A percentile compares a stretch with the other conserved stretches of the same genome.
Conservation (phyloP, 2,888 invertebrate species). For the Aphelenchoides bicaudatus region DNA sequence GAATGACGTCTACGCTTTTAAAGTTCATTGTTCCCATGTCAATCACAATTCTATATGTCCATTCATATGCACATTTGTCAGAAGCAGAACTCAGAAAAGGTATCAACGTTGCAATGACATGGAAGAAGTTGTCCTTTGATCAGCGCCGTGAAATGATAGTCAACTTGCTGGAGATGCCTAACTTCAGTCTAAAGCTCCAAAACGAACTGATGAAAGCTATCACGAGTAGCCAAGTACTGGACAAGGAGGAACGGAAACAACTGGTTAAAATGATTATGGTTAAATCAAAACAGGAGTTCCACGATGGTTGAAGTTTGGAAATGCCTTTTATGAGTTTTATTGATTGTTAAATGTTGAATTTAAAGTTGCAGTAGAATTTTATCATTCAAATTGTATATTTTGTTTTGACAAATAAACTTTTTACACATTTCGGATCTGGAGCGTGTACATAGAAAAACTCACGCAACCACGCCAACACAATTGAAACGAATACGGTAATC, state of each 20-base stretch:
- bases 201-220: not conserved
- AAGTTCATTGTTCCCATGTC: too few species aligned
- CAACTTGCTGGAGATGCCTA: not conserved
- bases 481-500: too few species aligned
- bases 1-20: too few species aligned
- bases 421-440: too few species aligned
- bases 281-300: constrained; percentile 11
- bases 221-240: not conserved
- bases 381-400: too few species aligned
- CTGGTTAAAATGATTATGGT: not conserved
- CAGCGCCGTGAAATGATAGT: constrained; percentile 1
- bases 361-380: too few species aligned
- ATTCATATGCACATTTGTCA: not conserved
- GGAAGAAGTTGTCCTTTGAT: constrained; percentile 12
- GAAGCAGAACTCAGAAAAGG: constrained; percentile 10
- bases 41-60: too few species aligned
- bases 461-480: too few species aligned
- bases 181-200: constrained; percentile 4
- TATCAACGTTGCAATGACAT: constrained; percentile 1
- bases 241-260: constrained; percentile 1
- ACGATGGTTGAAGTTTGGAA: not conserved
- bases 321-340: too few species aligned
- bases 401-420: too few species aligned
- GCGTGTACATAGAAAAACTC: too few species aligned
- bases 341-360: too few species aligned